Base-by-base conservation (phyloP, 2,797 vertebrate species). In the Tangara arthus region DNA sequence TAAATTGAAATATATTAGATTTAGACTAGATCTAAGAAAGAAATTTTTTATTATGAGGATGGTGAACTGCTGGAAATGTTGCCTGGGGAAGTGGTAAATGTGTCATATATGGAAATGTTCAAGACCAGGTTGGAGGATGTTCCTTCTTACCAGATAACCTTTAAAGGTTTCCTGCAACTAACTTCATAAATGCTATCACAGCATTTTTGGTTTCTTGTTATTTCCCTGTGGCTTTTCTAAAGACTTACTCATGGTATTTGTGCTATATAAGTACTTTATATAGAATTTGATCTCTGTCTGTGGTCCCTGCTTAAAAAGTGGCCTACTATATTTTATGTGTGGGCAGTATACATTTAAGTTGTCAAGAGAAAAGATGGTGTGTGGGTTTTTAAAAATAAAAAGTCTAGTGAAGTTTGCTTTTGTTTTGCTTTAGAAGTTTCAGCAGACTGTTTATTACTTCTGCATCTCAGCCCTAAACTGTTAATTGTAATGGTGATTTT, bases 101-200 rank as follows among this genome's bases (percentile, higher is more conserved):
- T 0, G 0, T 35, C 32, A 28, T 53, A 41, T 32, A 18, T 60
- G 17, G 46, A 64, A 83, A 60, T 1, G 1, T 83, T 75, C 27
- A 63, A 19, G 44, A 7, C 22, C 8, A 16, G 15, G 19, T 44
- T 80, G 57, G 19, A 49, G 30, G 57, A 53, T 80, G 22, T 60
- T 66, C 22, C 26, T 90, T 60, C 49, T 59, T 21, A 10, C 37
- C 76, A 35, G 35, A 56, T 88, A 59, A 39, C 15, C 27, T 91
- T 84, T 57, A 63, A 61, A 47, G 34, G 8, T 34, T 50, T 71
- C 65, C 82, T 72, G 28, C 55, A 37, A 56, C 47, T 68, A 82
- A 52, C 23, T 22, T 49, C 0, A 0, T 68, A 59, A 53, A 35
- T 59, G 21, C 75, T 86, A 13, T 49, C 57, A 52, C 39, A 64